Percentiles rank a stretch among this genome's conserved stretches.
Evolutionary conservation across 2,113 vertebrate genomes (phyloP).

Genomic region (Hippocampus abdominalis): DNA sequence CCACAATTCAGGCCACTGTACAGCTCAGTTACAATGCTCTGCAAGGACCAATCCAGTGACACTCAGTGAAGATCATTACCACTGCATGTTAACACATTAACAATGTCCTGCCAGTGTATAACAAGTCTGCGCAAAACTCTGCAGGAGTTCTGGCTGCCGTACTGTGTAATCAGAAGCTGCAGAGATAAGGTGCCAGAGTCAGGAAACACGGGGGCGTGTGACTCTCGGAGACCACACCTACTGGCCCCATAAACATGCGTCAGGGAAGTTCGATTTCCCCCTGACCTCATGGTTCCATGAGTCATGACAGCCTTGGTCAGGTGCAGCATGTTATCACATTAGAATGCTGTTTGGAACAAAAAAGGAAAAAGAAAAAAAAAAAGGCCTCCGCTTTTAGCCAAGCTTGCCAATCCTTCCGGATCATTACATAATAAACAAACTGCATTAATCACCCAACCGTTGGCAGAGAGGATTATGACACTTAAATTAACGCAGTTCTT

Average conservation of each 20-base stretch:
- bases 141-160: conserved; percentile 16
- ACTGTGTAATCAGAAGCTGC: conserved; percentile 15
- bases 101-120: conserved; percentile 1
- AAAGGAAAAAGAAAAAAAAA: neutral
- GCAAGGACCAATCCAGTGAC: conserved; percentile 5
- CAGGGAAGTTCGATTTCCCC: conserved; percentile 26
- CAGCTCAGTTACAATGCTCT: conserved; percentile 19
- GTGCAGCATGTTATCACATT: conserved; percentile 38
- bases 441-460: conserved; percentile 21
- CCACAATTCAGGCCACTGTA: conserved; percentile 37
- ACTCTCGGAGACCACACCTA: conserved; percentile 31
- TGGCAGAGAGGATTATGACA: conserved; percentile 43
- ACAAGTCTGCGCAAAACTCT: conserved; percentile 15
- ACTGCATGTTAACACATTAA: neutral
- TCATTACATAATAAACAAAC: conserved; percentile 50
- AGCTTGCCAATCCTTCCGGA: conserved; percentile 25
- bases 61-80: conserved; percentile 8
- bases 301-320: conserved; percentile 39
- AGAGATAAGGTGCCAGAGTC: conserved; percentile 49
- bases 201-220: conserved; percentile 48
- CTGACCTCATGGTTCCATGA: conserved; percentile 45
- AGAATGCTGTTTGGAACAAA: conserved; percentile 29
- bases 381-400: conserved; percentile 1
- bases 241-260: conserved; percentile 21
- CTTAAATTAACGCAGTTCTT: conserved; percentile 2